Evolutionary conservation across 2,888 invertebrate species (phyloP).

Genomic region (Beris chalybata): DNA sequence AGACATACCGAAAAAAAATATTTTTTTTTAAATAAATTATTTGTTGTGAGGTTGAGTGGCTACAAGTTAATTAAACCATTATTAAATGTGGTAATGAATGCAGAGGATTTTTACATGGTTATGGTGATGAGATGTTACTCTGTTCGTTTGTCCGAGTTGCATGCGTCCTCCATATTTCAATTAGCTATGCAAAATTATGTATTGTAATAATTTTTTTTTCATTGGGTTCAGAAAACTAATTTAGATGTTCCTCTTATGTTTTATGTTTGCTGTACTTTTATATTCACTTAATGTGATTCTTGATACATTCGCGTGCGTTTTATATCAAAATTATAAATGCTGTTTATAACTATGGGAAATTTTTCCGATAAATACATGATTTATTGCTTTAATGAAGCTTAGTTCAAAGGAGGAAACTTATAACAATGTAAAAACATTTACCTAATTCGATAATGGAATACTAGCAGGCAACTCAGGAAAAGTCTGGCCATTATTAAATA

Average conservation of each 20-base stretch:
- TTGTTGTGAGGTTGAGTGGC: constrained; percentile 3
- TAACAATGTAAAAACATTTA: no score
- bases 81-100: background rate
- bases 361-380: no score
- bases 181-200: constrained; percentile 2
- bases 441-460: no score
- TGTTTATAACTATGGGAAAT: no score
- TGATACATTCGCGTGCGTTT: no score
- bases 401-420: no score
- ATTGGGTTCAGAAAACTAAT: background rate
- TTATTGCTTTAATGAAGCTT: no score
- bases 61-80: constrained; percentile 20
- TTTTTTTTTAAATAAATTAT: background rate
- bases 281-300: no score
- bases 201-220: background rate
- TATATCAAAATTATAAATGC: no score
- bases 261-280: background rate
- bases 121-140: background rate
- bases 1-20: background rate
- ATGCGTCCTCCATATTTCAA: background rate
- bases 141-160: background rate
- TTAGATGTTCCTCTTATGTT: background rate
- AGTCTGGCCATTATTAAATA: no score
- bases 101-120: background rate
- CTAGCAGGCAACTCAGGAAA: no score